Conservation (phyloP, 2,113 vertebrate species). For the Gadus macrocephalus region DNA sequence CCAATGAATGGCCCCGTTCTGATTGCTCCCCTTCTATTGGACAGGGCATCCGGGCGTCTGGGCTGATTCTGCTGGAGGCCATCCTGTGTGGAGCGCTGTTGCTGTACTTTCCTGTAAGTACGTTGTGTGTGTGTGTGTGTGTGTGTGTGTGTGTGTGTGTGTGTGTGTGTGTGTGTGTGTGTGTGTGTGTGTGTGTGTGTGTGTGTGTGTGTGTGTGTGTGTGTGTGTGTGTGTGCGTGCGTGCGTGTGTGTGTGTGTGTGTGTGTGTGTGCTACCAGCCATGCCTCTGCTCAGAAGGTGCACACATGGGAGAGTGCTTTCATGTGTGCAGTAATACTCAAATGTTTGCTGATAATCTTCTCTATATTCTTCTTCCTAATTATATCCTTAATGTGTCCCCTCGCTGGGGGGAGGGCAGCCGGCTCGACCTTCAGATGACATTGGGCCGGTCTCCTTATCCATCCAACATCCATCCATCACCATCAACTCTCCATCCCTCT, state of each 20-base stretch:
- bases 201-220: conserved; percentile 8
- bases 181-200: neutral
- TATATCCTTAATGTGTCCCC: conserved; percentile 20
- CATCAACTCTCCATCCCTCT: conserved; percentile 19
- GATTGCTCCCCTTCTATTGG: neutral
- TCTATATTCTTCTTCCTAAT: conserved; percentile 26
- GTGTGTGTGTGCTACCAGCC: neutral
- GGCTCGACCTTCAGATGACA: conserved; percentile 34
- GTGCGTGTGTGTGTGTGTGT: neutral
- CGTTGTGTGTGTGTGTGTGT: neutral
- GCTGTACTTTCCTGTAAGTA: conserved; percentile 91
- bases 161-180: conserved; percentile 9
- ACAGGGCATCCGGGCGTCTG: conserved; percentile 88
- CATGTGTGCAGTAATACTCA: neutral
- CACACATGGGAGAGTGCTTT: too few relatives aligned
- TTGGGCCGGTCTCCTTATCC: neutral
- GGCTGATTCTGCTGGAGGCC: conserved; percentile 86
- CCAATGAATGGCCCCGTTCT: neutral
- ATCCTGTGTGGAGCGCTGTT: conserved; percentile 88
- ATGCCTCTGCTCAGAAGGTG: neutral
- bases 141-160: neutral
- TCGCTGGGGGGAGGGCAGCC: conserved; percentile 38
- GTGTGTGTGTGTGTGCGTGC: neutral
- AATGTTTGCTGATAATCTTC: conserved; percentile 28
- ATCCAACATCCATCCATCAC: conserved; percentile 36